Evolutionary conservation across 2,888 invertebrate genomes (phyloP), one percentile per base, ranked within the genome.

Genomic region (Watsonalla binaria): DNA sequence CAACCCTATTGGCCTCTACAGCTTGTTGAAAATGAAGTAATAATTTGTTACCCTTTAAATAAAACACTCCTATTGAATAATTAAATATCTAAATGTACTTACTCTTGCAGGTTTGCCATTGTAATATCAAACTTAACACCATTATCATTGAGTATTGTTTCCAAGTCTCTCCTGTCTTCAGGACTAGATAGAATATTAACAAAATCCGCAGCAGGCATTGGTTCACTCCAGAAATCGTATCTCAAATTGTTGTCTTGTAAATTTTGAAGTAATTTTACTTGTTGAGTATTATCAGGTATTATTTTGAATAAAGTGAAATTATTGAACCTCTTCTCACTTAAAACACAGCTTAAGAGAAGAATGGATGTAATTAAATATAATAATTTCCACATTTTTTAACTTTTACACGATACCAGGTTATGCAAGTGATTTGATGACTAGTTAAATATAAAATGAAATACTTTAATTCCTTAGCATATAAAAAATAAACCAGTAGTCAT

Each of bases 281-380:
- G 91, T 0, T 76, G 71, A 0, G 69, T 60, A 52, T 77, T 86
- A 46, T 76, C 70, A 0, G 93, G 92, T 4, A 73, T 67, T 5
- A 93, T 75, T 65, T 92, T 86, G 61, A 91, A 93, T 9, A 94
- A 86, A 13, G 74, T 71, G 54, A 78, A 76, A 53, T 82, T 78
- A 35, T 82, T 80, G 34, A 66, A 82, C 35, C 76, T 63, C 53
- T 76, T 80, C 56, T 71, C 77, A 61, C 67, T 57, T 0, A 63
- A 51, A 2, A 61, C 64, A 58, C 62, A 52, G 2, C 14, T 8
- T 39, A 35, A 11, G 5, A 52, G 33, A 35, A 66, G 45, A 42
- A 59, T 15, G 49, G 65, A 57, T 51, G 58, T 6, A 52, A 63
- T 24, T 24, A 24, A 24, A 24, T 24, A 2, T 0, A 65, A 5